Evolutionary conservation across 1,140 invertebrate genomes (phyloP).

Genomic region (Leucophenga varia): DNA sequence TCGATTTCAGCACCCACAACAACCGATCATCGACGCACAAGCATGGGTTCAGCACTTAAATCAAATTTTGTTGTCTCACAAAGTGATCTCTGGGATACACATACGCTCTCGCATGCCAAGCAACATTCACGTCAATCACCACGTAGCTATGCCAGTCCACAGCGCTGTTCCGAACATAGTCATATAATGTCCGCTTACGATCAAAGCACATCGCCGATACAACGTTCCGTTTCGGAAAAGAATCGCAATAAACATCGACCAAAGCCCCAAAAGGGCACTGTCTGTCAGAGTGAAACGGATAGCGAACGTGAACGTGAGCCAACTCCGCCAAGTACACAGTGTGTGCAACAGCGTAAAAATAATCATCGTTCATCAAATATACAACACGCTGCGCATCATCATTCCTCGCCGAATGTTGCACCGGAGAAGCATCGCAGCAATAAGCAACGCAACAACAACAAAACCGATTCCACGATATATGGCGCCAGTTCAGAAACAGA

Average conservation of each 20-base stretch:
- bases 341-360: constrained; percentile 40
- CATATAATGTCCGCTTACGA: constrained; percentile 45
- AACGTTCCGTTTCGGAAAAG: constrained; percentile 64
- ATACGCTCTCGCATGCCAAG: constrained; percentile 63
- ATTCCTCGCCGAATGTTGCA: constrained; percentile 53
- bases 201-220: constrained; percentile 59
- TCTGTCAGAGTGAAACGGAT: constrained; percentile 58
- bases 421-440: constrained; percentile 48
- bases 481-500: constrained; percentile 82
- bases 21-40: constrained; percentile 46
- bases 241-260: constrained; percentile 57
- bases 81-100: constrained; percentile 65
- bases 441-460: constrained; percentile 50
- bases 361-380: constrained; percentile 38
- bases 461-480: constrained; percentile 61
- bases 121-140: constrained; percentile 59
- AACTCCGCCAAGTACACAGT: constrained; percentile 34
- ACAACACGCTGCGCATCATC: constrained; percentile 54
- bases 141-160: constrained; percentile 48
- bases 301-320: constrained; percentile 58
- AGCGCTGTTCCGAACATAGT: constrained; percentile 51
- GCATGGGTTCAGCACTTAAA: constrained; percentile 57
- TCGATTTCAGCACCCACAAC: constrained; percentile 36
- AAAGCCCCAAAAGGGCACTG: constrained; percentile 59
- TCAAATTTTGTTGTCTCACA: constrained; percentile 65